Evolutionary conservation across 2,797 vertebrate genomes (phyloP), one percentile per base, ranked within the genome.

Genomic region (Gastrophryne carolinensis): DNA sequence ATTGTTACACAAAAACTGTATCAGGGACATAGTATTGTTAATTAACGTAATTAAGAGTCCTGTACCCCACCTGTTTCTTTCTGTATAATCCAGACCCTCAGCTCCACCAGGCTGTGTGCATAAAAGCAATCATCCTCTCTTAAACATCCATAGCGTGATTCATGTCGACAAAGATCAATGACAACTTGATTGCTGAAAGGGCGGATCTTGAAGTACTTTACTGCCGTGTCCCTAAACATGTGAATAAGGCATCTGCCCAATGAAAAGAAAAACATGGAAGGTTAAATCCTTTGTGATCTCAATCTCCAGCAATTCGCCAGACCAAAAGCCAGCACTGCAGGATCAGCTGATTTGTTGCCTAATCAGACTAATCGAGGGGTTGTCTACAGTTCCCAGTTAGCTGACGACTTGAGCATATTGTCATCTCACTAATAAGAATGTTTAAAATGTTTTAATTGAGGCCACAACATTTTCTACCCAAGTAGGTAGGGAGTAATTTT

Each of bases 11-110:
- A n/a, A n/a, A 5, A 10, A 34, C 23, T 32, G n/a, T n/a, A 35
- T 15, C 1, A 4, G 4, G 13, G 19, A 8, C 7, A 7, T 5
- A 15, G 17, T 11, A 37, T 5, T 53, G 26, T 53, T 6, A 23
- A 5, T 12, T 2, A 12, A 54, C 6, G 2, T 27, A 26, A 12
- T 27, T 3, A 2, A 3, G 12, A 12, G 23, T 4, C 21, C 11
- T 21, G 30, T 41, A 12, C 11, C 47, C 19, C 39, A 98, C 98
- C 93, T 44, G 91, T 93, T 71, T 98, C 92, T 1, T 85, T 92
- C 76, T 98, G 96, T 92, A 99, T 92, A 87, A 95, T 94, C 98
- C 98, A 99, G 47, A 98, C 96, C 83, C 99, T 97, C 58, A 99
- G 88, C 82, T 99, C 98, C 0, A 98, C 90, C 68, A 99, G 93